Evolutionary conservation across 2,797 vertebrate genomes (phyloP).

Genomic region (Gymnopithys bicolor): DNA sequence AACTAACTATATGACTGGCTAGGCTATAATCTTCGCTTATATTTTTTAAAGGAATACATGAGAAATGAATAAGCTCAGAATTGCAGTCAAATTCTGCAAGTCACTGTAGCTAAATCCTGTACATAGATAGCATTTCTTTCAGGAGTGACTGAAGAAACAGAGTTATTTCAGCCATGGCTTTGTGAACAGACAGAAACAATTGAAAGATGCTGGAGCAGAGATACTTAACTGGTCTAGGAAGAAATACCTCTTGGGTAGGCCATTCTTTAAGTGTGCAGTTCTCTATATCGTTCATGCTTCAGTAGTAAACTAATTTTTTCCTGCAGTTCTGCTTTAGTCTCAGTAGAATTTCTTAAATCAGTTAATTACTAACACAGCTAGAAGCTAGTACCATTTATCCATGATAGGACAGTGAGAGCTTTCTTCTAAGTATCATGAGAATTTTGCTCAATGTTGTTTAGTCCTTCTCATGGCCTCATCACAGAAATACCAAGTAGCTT

Average conservation of each 20-base stretch:
- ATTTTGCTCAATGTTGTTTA: not conserved
- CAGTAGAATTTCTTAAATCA: not conserved
- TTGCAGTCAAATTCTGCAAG: not conserved
- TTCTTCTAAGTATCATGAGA: not conserved
- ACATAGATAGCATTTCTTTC: not conserved
- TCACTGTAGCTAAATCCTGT: not conserved
- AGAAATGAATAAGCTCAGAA: not conserved
- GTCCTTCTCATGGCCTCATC: not conserved
- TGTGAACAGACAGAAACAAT: not conserved
- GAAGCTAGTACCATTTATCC: accelerated
- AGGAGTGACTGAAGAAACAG: not conserved
- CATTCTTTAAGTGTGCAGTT: not conserved
- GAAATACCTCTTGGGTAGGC: not conserved
- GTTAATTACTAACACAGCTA: not conserved
- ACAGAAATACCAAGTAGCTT: not conserved
- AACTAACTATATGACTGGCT: not conserved
- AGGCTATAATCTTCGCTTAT: not conserved
- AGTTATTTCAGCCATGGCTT: not conserved
- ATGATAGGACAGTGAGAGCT: not conserved
- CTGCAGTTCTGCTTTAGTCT: not conserved
- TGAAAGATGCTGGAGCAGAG: not conserved
- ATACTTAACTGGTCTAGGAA: not conserved
- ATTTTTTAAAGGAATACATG: not conserved
- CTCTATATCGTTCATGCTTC: not conserved
- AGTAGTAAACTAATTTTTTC: not conserved